Evolutionary conservation across 2,113 vertebrate species (phyloP).

Genomic region (Stomatorhinus ivindoensis): DNA sequence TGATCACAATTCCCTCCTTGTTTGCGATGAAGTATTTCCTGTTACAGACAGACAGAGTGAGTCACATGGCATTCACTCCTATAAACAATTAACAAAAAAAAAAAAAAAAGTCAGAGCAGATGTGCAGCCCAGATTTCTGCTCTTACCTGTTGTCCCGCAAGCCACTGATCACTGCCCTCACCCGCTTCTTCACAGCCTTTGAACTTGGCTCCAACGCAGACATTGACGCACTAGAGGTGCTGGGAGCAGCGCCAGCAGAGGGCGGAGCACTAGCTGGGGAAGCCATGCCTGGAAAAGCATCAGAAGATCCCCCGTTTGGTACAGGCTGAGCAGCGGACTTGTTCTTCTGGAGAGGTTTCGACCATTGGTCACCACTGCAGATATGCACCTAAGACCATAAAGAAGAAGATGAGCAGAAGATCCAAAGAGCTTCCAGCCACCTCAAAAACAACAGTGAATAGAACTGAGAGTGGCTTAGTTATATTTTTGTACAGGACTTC

Average conservation of each 20-base stretch:
- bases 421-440: not conserved
- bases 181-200: slow-evolving; percentile 45
- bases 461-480: not conserved
- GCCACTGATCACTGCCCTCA: slow-evolving; percentile 39
- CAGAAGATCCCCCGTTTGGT: not conserved
- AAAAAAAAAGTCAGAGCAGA: not conserved
- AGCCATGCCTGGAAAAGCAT: not conserved
- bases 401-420: not conserved
- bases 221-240: not conserved
- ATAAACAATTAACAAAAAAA: not conserved
- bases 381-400: slow-evolving; percentile 35
- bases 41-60: slow-evolving; percentile 12
- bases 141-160: slow-evolving; percentile 47
- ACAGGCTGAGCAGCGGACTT: not conserved
- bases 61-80: not conserved
- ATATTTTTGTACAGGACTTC: not conserved
- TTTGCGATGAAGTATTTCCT: slow-evolving; percentile 57
- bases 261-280: not conserved
- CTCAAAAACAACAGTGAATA: not conserved
- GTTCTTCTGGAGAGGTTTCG: slow-evolving; percentile 19
- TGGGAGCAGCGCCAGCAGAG: not conserved
- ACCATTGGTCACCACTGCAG: slow-evolving; percentile 51
- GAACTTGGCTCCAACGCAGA: slow-evolving; percentile 26
- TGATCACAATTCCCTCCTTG: slow-evolving; percentile 67
- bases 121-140: not conserved